Base-by-base conservation (phyloP, 2,797 vertebrate genomes). In the Argya squamiceps region DNA sequence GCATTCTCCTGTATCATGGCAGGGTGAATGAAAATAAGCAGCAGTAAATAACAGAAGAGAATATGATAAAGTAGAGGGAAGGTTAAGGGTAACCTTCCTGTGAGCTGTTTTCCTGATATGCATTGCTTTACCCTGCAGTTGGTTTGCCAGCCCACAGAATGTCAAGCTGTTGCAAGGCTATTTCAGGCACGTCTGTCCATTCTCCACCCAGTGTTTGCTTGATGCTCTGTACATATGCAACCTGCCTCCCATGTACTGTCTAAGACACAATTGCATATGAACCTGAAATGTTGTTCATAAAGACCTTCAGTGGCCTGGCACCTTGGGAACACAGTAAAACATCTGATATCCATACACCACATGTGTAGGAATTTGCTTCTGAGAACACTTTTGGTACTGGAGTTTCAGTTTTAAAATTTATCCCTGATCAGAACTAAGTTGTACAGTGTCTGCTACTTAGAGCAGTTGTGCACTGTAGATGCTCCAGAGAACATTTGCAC, bases 221-320 rank as follows among this genome's bases (percentile, higher is more conserved):
- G 0, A 39, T 11, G 32, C 4, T 5, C 24, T 50, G 5, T 15
- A 4, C 3, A 12, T 0, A 0, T 37, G 18, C 29, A 49, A 3
- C 41, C 44, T 34, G 24, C 32, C 12, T 67, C 63, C 17, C 37
- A 34, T 0, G 0, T 30, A 22, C 30, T 4, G 9, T 20, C 43
- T 62, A 21, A 79, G 29, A 50, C 22, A 53, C n/a, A 50, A 36
- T 12, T 22, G 13, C 18, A 4, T 8, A 15, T 39, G 70, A 78
- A 58, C 39, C 17, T 26, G 65, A 67, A 58, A 68, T 30, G 37
- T 8, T 60, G 19, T 34, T 63, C 43, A 10, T 3, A 20, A 26
- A 75, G 27, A 50, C 11, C 46, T 70, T n/a, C 32, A 26, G 41
- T 21, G 16, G 7, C 14, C 44, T 82, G 50, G 11, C 20, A 79